Conservation (phyloP, 1,140 invertebrate species). For the Drosophila kikkawai region DNA sequence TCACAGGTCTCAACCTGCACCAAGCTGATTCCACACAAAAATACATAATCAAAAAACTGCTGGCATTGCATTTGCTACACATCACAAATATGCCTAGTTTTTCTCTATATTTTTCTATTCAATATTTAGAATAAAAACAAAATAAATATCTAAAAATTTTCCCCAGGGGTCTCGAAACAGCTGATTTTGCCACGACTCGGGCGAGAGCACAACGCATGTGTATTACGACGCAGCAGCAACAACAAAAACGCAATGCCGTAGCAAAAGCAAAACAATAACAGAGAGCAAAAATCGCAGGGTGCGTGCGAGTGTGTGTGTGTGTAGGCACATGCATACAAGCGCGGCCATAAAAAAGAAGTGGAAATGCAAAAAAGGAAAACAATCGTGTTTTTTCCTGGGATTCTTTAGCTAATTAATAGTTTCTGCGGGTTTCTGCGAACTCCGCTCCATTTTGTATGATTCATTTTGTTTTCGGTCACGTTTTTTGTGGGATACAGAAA, state of each 20-base stretch:
- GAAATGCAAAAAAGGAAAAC: slow-evolving; percentile 42
- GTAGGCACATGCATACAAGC: slow-evolving; percentile 3
- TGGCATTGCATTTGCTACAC: slow-evolving; percentile 21
- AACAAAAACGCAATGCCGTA: slow-evolving; percentile 36
- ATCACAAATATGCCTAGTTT: slow-evolving; percentile 1
- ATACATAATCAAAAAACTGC: slow-evolving; percentile 16
- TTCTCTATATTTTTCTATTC: slow-evolving; percentile 5
- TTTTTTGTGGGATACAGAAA: slow-evolving; percentile 15
- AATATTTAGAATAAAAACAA: slow-evolving; percentile 8
- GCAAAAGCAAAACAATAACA: slow-evolving; percentile 81
- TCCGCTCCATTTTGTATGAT: slow-evolving; percentile 17
- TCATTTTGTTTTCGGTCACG: slow-evolving; percentile 18
- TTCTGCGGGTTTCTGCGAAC: slow-evolving; percentile 22
- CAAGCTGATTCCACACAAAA: slow-evolving; percentile 33
- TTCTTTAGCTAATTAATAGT: slow-evolving; percentile 43
- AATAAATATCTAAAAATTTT: slow-evolving; percentile 12
- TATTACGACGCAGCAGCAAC: slow-evolving; percentile 12
- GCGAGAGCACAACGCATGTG: slow-evolving; percentile 37
- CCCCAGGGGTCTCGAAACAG: slow-evolving; percentile 39
- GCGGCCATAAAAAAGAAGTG: slow-evolving; percentile 13
- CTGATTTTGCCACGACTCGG: slow-evolving; percentile 44
- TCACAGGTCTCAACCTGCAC: slow-evolving; percentile 56
- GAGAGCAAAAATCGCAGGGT: slow-evolving; percentile 55
- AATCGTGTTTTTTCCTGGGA: slow-evolving; percentile 16
- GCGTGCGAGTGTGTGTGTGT: slow-evolving; percentile 13